phyloP scores from a whole-genome alignment of 53 echinoderm and acorn worm species.

The Holothuria scabra region DNA sequence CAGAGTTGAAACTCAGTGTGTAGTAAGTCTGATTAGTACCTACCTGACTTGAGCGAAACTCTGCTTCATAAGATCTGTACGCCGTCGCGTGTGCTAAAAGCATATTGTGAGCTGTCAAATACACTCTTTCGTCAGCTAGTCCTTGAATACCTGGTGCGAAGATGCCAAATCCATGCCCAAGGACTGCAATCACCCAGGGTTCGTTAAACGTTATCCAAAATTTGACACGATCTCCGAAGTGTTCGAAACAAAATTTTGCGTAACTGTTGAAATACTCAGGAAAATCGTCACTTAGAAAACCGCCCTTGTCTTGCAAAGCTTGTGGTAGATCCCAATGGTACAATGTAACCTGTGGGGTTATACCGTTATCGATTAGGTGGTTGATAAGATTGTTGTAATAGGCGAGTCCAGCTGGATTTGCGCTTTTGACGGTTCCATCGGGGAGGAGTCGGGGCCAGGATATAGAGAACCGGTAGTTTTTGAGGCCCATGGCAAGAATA shows the following conservation, averaged over 20 bases:
- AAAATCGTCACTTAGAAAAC: constrained; percentile 72
- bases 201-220: constrained; percentile 93
- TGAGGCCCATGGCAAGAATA: constrained; percentile 76
- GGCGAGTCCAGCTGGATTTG: constrained; percentile 66
- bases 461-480: constrained; percentile 82
- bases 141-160: constrained; percentile 64
- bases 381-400: constrained; percentile 83
- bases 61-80: constrained; percentile 69
- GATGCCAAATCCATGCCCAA: constrained; percentile 70
- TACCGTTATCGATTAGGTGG: constrained; percentile 66
- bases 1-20: too few relatives aligned
- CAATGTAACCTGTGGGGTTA: constrained; percentile 82
- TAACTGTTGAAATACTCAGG: constrained; percentile 78
- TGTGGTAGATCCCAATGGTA: constrained; percentile 92
- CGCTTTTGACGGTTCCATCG: constrained; percentile 71
- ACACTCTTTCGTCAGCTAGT: constrained; percentile 55
- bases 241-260: constrained; percentile 75
- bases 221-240: constrained; percentile 83
- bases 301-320: constrained; percentile 76
- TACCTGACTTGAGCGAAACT: constrained; percentile 55
- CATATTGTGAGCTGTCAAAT: constrained; percentile 66
- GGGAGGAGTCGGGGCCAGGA: constrained; percentile 85
- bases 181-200: constrained; percentile 80
- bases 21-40: too few relatives aligned
- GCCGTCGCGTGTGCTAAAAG: constrained; percentile 78